Conservation (phyloP, 2,888 invertebrate genomes). For the Limnephilus auricula region DNA sequence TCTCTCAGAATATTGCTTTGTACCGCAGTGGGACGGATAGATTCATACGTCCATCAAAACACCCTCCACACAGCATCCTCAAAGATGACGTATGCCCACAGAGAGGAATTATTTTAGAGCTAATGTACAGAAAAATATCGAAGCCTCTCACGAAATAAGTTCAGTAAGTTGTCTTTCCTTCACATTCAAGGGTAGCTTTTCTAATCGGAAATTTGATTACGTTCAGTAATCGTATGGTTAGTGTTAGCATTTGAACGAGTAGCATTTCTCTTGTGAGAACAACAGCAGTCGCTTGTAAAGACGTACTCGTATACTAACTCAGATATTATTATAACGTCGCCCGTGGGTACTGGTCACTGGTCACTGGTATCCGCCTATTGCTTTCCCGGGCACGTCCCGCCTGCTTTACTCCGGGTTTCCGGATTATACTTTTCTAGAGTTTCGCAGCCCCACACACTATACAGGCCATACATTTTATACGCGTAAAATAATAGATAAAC, state of each 20-base stretch:
- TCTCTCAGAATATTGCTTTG: too few relatives aligned
- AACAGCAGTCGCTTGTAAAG: not conserved
- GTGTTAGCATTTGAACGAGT: not conserved
- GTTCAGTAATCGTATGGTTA: not conserved
- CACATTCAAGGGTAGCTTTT: not conserved
- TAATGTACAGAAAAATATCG: too few relatives aligned
- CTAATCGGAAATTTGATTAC: not conserved
- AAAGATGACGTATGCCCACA: too few relatives aligned
- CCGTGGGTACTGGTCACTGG: too few relatives aligned
- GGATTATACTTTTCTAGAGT: constrained; percentile 18
- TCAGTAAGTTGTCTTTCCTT: not conserved
- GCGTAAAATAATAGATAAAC: not conserved
- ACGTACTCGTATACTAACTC: not conserved
- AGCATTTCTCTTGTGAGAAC: not conserved
- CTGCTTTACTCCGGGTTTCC: constrained; percentile 3
- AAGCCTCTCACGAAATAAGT: too few relatives aligned
- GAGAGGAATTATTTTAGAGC: too few relatives aligned
- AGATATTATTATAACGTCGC: not conserved
- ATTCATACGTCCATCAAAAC: too few relatives aligned
- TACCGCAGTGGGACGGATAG: too few relatives aligned
- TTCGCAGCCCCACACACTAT: constrained; percentile 4
- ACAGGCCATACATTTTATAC: not conserved
- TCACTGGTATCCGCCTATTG: constrained; percentile 19
- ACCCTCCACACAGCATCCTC: too few relatives aligned
- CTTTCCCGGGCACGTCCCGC: constrained; percentile 22